A percentile compares a stretch with the other conserved stretches of the same genome.
Conservation (phyloP, 1,140 invertebrate species). For the Drusus annulatus region DNA sequence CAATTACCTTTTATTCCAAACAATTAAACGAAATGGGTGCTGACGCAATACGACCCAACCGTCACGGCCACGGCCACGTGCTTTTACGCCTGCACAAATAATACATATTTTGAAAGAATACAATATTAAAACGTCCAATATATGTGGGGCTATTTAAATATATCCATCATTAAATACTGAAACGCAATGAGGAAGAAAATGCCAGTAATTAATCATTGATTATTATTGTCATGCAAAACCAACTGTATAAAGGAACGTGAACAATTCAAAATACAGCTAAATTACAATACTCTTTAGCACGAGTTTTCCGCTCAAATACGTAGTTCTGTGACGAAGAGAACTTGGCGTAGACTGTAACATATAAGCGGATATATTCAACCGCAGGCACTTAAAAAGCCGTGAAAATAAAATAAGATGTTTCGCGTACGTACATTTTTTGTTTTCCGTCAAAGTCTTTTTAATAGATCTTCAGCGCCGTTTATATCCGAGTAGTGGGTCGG, state of each 20-base stretch:
- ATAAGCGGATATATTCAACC: too few species aligned
- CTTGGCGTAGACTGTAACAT: too few species aligned
- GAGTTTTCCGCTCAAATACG: too few species aligned
- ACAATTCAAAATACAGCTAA: too few species aligned
- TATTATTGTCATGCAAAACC: too few species aligned
- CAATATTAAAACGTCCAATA: neutral
- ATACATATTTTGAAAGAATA: neutral
- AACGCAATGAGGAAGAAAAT: neutral
- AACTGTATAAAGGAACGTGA: too few species aligned
- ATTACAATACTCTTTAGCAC: too few species aligned
- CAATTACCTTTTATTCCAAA: constrained; percentile 47
- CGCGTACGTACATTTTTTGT: neutral
- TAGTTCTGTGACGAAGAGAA: too few species aligned
- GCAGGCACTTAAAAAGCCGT: too few species aligned
- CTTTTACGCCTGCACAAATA: neutral
- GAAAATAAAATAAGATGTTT: constrained; percentile 26
- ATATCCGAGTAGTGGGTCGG: constrained; percentile 29
- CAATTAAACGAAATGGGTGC: constrained; percentile 13
- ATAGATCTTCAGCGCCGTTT: constrained; percentile 33
- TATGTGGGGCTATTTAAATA: neutral
- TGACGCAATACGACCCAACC: constrained; percentile 31
- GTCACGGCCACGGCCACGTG: constrained; percentile 17
- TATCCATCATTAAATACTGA: neutral
- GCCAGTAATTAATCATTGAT: neutral
- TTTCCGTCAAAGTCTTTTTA: constrained; percentile 18